These are phyloP conservation scores for Xanthorhoe designata DNA, from an alignment of 2,888 invertebrate species.

Conservation along the genomic window DNA sequence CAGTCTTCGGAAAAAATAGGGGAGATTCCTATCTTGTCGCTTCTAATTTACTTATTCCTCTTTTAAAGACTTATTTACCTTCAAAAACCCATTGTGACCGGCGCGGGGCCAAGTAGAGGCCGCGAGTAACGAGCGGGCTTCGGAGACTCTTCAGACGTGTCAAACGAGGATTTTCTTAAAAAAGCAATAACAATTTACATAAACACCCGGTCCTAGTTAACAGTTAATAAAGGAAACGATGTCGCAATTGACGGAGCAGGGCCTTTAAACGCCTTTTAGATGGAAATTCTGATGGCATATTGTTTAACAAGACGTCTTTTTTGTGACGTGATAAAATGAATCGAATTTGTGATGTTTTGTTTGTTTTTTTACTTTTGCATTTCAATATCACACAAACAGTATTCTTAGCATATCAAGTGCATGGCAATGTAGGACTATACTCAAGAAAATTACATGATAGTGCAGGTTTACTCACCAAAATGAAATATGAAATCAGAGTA, in stretches of 20 bases:
- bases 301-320: constrained; percentile 75
- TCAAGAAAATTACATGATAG: not conserved
- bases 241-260: constrained; percentile 78
- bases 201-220: constrained; percentile 84
- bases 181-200: constrained; percentile 86
- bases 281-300: constrained; percentile 77
- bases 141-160: constrained; percentile 77
- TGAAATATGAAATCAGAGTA: constrained; percentile 36
- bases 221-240: constrained; percentile 84
- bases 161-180: constrained; percentile 82
- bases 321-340: constrained; percentile 42
- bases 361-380: constrained; percentile 11
- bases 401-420: not conserved
- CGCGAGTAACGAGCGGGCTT: constrained; percentile 75
- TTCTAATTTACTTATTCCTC: constrained; percentile 93
- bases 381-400: not conserved
- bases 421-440: not conserved
- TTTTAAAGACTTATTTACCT: constrained; percentile 91
- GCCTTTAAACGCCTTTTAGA: constrained; percentile 77
- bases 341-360: constrained; percentile 36
- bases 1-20: constrained; percentile 83
- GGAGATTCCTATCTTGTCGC: constrained; percentile 91
- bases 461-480: constrained; percentile 4
- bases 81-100: constrained; percentile 85
- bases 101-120: constrained; percentile 70